Percentiles rank a stretch among this genome's conserved stretches.
These are phyloP conservation scores for Syndactyla subalaris DNA, from an alignment of 2,797 vertebrate species.

Conservation along the genomic window DNA sequence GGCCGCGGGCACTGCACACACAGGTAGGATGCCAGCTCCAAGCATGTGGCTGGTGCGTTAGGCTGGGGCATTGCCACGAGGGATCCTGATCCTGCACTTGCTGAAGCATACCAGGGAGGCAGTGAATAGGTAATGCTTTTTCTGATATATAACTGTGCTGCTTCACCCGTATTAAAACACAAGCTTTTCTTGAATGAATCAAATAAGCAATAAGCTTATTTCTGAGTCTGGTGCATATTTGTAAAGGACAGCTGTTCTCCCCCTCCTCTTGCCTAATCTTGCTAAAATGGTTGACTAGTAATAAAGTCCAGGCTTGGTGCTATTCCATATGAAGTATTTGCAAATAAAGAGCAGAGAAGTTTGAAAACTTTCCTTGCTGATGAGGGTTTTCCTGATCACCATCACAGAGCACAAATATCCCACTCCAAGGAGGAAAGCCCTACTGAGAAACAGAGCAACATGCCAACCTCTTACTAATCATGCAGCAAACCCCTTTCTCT, in stretches of 20 bases:
- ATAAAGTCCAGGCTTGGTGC: background rate
- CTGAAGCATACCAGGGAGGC: background rate
- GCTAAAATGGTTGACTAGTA: background rate
- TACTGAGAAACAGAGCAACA: background rate
- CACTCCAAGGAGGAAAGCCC: background rate
- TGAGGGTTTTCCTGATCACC: background rate
- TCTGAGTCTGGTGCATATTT: background rate
- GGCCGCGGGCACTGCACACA: rapidly evolving
- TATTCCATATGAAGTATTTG: background rate
- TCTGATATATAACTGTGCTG: background rate
- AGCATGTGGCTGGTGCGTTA: rapidly evolving
- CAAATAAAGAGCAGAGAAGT: background rate
- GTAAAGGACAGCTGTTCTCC: background rate
- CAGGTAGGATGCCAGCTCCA: background rate
- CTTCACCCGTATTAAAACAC: background rate
- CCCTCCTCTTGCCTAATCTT: background rate
- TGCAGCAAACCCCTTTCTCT: background rate
- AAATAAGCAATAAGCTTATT: background rate
- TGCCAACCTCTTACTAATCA: background rate
- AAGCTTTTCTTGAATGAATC: background rate
- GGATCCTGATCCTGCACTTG: background rate
- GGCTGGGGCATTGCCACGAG: background rate
- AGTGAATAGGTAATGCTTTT: background rate
- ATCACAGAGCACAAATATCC: background rate
- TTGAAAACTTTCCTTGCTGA: background rate